A percentile compares a stretch with the other conserved stretches of the same genome.
Conservation (phyloP, 2,797 vertebrate species). For the Semaprochilodus insignis region DNA sequence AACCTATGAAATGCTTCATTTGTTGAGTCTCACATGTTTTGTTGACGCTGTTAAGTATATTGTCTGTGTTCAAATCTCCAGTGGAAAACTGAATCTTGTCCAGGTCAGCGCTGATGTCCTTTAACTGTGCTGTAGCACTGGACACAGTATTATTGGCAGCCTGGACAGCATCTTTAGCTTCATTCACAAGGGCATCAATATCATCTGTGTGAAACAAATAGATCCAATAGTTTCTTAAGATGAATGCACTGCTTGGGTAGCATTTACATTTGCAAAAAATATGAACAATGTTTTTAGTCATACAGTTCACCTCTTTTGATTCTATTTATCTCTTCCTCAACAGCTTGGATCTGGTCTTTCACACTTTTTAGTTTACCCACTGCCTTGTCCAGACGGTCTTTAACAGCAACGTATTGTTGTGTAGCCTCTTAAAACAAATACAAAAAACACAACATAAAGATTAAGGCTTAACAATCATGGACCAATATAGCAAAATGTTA, state of each 20-base stretch:
- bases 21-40: conserved; percentile 73
- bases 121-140: conserved; percentile 72
- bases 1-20: not conserved
- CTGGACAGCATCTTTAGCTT: conserved; percentile 71
- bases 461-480: too few species aligned
- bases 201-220: conserved; percentile 71
- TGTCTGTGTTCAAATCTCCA: conserved; percentile 63
- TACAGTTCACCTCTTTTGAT: conserved; percentile 79
- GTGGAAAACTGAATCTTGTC: conserved; percentile 68
- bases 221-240: conserved; percentile 33
- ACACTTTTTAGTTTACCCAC: conserved; percentile 72
- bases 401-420: conserved; percentile 67
- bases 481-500: not conserved
- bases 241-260: too few species aligned
- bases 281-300: too few species aligned
- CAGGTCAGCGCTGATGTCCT: conserved; percentile 78
- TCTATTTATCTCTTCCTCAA: conserved; percentile 68
- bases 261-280: too few species aligned
- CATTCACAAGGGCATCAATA: conserved; percentile 68
- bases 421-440: conserved; percentile 69
- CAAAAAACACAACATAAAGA: not conserved
- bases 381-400: conserved; percentile 64
- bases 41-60: conserved; percentile 77
- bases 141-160: conserved; percentile 70
- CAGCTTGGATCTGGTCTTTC: conserved; percentile 63